Evolutionary conservation across 2,113 vertebrate species (phyloP), one percentile per base, ranked within the genome.

Genomic region (Numenius arquata): DNA sequence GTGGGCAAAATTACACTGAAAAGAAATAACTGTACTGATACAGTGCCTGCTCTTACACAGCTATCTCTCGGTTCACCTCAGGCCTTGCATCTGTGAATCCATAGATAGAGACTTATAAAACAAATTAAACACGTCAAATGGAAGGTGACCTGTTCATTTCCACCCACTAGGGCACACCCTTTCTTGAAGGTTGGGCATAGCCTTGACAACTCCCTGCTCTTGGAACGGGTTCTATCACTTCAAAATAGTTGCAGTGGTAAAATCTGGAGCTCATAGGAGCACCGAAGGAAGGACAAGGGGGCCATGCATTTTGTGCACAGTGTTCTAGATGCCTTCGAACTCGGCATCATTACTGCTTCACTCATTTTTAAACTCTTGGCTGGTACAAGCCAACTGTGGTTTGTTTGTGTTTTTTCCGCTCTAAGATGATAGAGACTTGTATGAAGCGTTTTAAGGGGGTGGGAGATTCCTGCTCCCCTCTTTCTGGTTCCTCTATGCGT

Each of bases 171-270:
- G 4, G 34, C 53, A 70, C 27, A 6, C 14, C 26, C 19, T 50
- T 85, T 61, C 53, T 27, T 29, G 34, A 66, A 88, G 43, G 43
- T 25, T 38, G 45, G 22, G 17, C 20, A 34, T 6, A 76, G 53
- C 20, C 23, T 59, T 78, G 56, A 22, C 40, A 83, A 22, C 8
- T 55, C 59, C 25, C 8, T 52, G n/a, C 12, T 38, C 8, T 55
- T 1, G 2, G 20, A 78, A 8, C 0, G 0, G 36, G 34, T 70
- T 32, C 16, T 70, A 17, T 55, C 48, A 26, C 19, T 21, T 62
- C 30, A 56, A 26, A 67, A 32, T 36, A 56, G 14, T 68, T 36
- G 11, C n/a, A 16, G 34, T 22, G 40, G n/a, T 70, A 53, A 92
- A 95, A 76, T 40, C 36, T 48, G 52, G 38, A 21, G 11, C 36